Percentiles rank a stretch among this genome's conserved stretches.
Conservation (phyloP, 2,888 invertebrate species). For the Caenorhabditis sinica region DNA sequence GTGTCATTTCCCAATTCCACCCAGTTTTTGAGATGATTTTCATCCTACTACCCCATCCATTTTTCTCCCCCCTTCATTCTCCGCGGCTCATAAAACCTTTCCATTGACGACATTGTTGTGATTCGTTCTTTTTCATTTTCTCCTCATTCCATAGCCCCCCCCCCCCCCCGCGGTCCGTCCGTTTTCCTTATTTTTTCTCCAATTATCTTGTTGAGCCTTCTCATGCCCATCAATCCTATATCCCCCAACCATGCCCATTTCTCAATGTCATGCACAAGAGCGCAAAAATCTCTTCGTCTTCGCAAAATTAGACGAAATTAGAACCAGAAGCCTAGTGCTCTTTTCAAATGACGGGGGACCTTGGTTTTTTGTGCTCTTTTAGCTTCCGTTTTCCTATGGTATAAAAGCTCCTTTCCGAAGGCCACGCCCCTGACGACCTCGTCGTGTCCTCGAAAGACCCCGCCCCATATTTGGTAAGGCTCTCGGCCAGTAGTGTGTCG, state of each 20-base stretch:
- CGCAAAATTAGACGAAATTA: conserved; percentile 44
- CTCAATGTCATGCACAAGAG: conserved; percentile 45
- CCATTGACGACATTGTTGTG: conserved; percentile 64
- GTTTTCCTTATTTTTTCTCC: neutral
- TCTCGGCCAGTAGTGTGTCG: neutral
- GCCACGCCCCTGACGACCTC: conserved; percentile 21
- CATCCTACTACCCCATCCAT: neutral
- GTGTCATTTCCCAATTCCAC: conserved; percentile 10
- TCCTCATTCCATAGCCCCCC: neutral
- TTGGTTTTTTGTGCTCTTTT: conserved; percentile 10
- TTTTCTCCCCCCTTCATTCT: conserved; percentile 2
- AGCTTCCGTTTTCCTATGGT: neutral
- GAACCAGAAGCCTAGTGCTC: conserved; percentile 38
- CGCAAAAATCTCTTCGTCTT: conserved; percentile 15
- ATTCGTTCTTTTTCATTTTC: conserved; percentile 35
- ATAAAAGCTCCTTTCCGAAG: neutral
- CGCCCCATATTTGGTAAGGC: conserved; percentile 26
- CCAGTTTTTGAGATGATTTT: neutral
- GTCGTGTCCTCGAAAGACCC: neutral
- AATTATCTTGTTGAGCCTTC: conserved; percentile 27
- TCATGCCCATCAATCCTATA: conserved; percentile 14
- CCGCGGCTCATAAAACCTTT: conserved; percentile 59
- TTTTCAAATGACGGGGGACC: neutral
- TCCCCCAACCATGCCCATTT: conserved; percentile 29
- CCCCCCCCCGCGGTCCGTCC: neutral